These are phyloP conservation scores for Tetranychus truncatus DNA, from an alignment of 2,888 invertebrate genomes.

Conservation along the genomic window DNA sequence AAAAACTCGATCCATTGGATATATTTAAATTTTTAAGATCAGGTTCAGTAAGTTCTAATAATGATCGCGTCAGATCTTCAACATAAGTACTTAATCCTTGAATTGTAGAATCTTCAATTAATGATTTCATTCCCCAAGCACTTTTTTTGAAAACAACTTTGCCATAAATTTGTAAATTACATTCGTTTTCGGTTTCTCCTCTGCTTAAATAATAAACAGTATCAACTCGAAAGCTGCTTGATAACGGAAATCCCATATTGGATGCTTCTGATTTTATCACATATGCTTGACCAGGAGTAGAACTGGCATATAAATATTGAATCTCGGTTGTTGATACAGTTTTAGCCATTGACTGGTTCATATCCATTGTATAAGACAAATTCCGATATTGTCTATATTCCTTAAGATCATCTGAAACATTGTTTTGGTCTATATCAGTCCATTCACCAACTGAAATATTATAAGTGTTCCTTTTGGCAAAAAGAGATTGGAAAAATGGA, in stretches of 20 bases:
- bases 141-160: conserved; percentile 5
- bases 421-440: neutral
- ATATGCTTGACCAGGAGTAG: neutral
- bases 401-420: neutral
- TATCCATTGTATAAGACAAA: neutral
- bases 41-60: neutral
- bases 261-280: neutral
- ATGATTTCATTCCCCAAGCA: conserved; percentile 4
- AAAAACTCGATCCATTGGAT: neutral
- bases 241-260: neutral
- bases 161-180: neutral
- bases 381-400: neutral
- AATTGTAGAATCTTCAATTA: neutral
- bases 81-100: neutral
- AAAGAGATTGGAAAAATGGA: neutral
- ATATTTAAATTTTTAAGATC: neutral
- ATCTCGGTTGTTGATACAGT: neutral
- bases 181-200: neutral
- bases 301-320: neutral
- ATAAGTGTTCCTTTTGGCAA: neutral
- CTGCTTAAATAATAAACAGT: neutral
- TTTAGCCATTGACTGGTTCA: neutral
- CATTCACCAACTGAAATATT: neutral
- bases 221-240: neutral
- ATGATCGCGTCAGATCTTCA: neutral